Evolutionary conservation across 2,113 vertebrate genomes (phyloP).

Genomic region (Dinomys branickii): DNA sequence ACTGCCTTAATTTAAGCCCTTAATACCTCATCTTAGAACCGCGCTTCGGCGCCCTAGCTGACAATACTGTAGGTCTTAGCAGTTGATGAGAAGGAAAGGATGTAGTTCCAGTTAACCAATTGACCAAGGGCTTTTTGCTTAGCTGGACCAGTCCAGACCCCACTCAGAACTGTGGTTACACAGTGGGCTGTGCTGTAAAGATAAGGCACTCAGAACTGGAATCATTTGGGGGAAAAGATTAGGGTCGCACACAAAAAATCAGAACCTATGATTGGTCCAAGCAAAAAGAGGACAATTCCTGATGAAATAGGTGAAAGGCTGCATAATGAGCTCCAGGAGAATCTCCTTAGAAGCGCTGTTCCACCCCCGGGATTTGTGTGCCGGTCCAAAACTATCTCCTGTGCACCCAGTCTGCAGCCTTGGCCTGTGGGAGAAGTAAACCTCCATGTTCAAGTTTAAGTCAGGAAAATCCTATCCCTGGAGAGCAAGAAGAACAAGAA

Average conservation of each 20-base stretch:
- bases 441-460: neutral
- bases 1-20: constrained; percentile 71
- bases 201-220: constrained; percentile 77
- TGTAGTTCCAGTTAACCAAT: constrained; percentile 67
- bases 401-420: neutral
- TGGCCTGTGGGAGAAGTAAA: neutral
- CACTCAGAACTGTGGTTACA: constrained; percentile 49
- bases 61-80: constrained; percentile 71
- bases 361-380: neutral
- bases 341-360: neutral
- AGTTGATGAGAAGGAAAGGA: constrained; percentile 36
- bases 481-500: neutral
- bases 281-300: constrained; percentile 35
- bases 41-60: constrained; percentile 59
- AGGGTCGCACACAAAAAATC: constrained; percentile 70
- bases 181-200: constrained; percentile 71
- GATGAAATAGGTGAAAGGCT: neutral
- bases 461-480: constrained; percentile 13
- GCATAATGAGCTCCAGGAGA: constrained; percentile 29
- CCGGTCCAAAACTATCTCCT: neutral
- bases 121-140: constrained; percentile 74
- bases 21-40: constrained; percentile 71
- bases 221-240: constrained; percentile 66
- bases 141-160: constrained; percentile 54
- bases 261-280: constrained; percentile 52